These are phyloP conservation scores for Macropis europaea DNA, from an alignment of 2,888 invertebrate species.

Conservation along the genomic window DNA sequence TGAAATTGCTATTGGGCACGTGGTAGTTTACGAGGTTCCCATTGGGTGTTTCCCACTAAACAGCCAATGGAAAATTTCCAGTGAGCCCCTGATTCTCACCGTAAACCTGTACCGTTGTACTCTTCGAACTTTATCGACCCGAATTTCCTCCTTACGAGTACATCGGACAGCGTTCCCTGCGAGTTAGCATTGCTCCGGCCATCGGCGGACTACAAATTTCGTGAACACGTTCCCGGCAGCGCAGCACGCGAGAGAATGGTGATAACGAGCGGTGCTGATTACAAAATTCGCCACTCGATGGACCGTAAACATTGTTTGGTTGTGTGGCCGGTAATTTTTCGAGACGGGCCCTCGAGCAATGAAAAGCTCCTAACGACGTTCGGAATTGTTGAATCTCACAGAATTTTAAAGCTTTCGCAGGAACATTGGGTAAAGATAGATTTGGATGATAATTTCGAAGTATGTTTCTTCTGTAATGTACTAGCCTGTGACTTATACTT, in stretches of 20 bases:
- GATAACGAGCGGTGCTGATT: constrained; percentile 14
- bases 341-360: background rate
- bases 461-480: no score
- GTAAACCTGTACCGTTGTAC: constrained; percentile 12
- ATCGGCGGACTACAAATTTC: constrained; percentile 17
- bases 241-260: background rate
- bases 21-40: constrained; percentile 47
- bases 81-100: constrained; percentile 26
- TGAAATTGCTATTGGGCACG: constrained; percentile 54
- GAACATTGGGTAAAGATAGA: no score
- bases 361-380: background rate
- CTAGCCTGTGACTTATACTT: no score
- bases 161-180: background rate
- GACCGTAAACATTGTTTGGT: background rate
- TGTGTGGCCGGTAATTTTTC: background rate
- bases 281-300: constrained; percentile 9
- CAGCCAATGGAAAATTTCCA: constrained; percentile 51
- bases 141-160: constrained; percentile 17
- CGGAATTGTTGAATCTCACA: no score
- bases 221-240: background rate
- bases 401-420: no score
- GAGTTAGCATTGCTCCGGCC: background rate
- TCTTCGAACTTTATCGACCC: constrained; percentile 33
- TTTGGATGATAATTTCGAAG: no score
- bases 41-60: constrained; percentile 47